phyloP scores from a whole-genome alignment of 2,113 vertebrate genomes.

The Nansenia antarctica region DNA sequence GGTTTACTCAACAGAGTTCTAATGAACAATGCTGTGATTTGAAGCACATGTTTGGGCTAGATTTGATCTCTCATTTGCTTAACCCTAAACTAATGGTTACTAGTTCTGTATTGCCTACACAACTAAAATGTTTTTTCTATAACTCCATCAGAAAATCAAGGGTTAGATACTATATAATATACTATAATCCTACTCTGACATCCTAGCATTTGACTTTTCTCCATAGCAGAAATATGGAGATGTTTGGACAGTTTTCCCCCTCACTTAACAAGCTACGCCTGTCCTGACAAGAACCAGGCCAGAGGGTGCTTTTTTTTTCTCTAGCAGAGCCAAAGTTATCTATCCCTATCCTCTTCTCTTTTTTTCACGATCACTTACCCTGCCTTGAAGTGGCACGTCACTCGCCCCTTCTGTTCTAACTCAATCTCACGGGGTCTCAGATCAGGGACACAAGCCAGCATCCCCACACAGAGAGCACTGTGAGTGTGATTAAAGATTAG shows the following conservation, averaged over 20 bases:
- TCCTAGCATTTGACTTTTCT: too few species aligned
- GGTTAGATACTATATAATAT: too few species aligned
- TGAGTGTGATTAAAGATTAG: slow-evolving; percentile 3
- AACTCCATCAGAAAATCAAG: too few species aligned
- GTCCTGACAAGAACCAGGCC: background rate
- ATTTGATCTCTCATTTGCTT: too few species aligned
- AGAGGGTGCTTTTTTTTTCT: background rate
- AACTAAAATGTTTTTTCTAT: too few species aligned
- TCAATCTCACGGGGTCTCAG: background rate
- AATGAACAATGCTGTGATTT: too few species aligned
- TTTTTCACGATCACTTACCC: background rate
- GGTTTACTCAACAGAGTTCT: too few species aligned
- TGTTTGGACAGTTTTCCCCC: background rate
- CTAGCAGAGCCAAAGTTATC: background rate
- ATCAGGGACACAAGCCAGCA: background rate
- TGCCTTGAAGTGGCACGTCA: background rate
- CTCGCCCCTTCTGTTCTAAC: slow-evolving; percentile 10
- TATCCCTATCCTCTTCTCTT: background rate
- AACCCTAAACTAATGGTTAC: too few species aligned
- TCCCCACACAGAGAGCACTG: background rate
- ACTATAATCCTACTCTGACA: too few species aligned
- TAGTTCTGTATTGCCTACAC: too few species aligned
- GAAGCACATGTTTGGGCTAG: too few species aligned
- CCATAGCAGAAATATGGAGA: background rate
- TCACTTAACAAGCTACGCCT: background rate